Base-by-base conservation (phyloP, 2,888 invertebrate genomes). In the Drosophila nr. perissopoda region DNA sequence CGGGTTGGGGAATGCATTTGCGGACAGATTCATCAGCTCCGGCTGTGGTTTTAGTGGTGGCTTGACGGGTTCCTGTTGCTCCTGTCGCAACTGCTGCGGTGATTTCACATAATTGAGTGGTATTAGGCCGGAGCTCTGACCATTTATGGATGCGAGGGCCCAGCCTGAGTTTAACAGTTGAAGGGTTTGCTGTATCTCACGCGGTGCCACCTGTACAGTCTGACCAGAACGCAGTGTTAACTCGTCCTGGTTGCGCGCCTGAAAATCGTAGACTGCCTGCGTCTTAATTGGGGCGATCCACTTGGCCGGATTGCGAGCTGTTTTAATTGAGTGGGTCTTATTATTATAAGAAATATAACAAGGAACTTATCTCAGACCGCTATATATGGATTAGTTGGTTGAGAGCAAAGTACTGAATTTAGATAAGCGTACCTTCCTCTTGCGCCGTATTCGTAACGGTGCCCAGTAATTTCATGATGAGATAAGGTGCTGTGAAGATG, bases 401-500 rank as follows among this genome's bases (percentile, higher is more conserved):
- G 51, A 72, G 79, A 79, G 60, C 80, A 79, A 87, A 82, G 79
- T 84, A 75, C 64, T 49, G 29, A 58, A 86, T 88, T 87, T 64
- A 87, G 83, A 88, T 79, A 85, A 81, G 33, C 71, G 11, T 70
- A 96, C 96, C 94, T 93, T 94, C 95, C 91, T 95, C 95, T 83
- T 95, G 93, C 16, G 94, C 94, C 58, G 92, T 93, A 48, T 92
- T 93, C 27, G 93, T 93, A 1, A 95, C 92, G 0, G 94, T 94
- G 33, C 95, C 95, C 72, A 98, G 93, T 92, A 98, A 95, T 92
- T 96, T 97, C 94, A 97, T 96, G 74, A 98, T 96, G 54, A 99
- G 94, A 94, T 98, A 99, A 0, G 99, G 99, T 13, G 98, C 98
- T 0, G 97, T 97, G 60, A 98, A 95, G 54, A 99, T 96, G 64